phyloP scores from a whole-genome alignment of 2,797 vertebrate genomes.

The Argyrosomus regius region DNA sequence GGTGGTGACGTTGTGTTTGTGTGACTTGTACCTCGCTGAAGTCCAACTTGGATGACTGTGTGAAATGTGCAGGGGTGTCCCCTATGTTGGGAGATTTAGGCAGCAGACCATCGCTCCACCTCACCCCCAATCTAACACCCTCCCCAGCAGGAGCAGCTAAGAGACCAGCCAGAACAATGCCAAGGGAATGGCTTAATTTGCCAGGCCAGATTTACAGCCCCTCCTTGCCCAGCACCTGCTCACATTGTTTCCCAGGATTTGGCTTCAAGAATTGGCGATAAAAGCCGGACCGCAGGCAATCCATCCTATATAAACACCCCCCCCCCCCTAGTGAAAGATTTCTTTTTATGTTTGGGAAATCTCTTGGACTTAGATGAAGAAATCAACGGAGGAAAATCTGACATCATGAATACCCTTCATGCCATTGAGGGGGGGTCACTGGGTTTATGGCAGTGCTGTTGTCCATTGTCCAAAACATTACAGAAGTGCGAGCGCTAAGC shows the following conservation, averaged over 20 bases:
- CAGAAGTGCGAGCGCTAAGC: conserved; percentile 20
- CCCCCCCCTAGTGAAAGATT: conserved; percentile 21
- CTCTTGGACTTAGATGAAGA: conserved; percentile 67
- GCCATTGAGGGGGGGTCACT: conserved; percentile 13
- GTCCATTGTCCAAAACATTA: conserved; percentile 37
- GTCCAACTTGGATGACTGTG: conserved; percentile 43
- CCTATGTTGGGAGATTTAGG: conserved; percentile 66
- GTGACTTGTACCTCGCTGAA: conserved; percentile 9
- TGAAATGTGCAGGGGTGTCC: conserved; percentile 62
- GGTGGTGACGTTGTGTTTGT: conserved; percentile 13
- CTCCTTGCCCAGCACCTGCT: conserved; percentile 80
- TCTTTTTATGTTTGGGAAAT: conserved; percentile 65
- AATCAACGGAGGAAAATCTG: conserved; percentile 64
- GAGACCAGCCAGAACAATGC: conserved; percentile 79
- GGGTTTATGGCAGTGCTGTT: conserved; percentile 42
- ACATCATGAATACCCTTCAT: conserved; percentile 56
- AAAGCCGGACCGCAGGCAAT: conserved; percentile 59
- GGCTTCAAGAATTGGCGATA: conserved; percentile 70
- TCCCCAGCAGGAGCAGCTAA: conserved; percentile 70
- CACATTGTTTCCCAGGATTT: conserved; percentile 80
- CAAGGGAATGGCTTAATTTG: conserved; percentile 79
- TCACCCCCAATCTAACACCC: conserved; percentile 43
- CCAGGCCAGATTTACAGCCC: conserved; percentile 81
- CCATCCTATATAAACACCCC: conserved; percentile 24
- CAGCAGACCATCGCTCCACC: conserved; percentile 39